Evolutionary conservation across 2,113 vertebrate species (phyloP).

Genomic region (Prinia subflava): DNA sequence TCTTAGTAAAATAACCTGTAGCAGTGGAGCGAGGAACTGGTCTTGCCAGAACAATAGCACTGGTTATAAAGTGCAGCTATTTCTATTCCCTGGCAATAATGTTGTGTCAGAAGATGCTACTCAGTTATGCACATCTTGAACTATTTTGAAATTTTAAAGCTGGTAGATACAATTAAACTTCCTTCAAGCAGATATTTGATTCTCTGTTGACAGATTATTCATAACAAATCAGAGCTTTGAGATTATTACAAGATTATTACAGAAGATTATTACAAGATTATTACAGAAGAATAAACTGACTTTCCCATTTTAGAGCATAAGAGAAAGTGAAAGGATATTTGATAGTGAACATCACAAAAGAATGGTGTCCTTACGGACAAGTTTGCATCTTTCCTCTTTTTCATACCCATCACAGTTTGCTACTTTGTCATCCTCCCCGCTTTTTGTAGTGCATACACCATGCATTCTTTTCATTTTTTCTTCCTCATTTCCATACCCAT

Average conservation of each 20-base stretch:
- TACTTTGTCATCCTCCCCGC: not conserved
- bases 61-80: not conserved
- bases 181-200: not conserved
- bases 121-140: not conserved
- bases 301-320: not conserved
- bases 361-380: not conserved
- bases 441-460: not conserved
- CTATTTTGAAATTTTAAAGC: not conserved
- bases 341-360: not conserved
- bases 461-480: not conserved
- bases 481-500: not conserved
- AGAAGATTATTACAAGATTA: not conserved
- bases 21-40: not conserved
- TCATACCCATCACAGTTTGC: not conserved
- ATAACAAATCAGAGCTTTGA: not conserved
- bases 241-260: not conserved
- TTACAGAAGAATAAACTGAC: not conserved
- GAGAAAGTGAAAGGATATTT: not conserved
- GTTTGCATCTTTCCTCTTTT: not conserved
- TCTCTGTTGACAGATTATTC: not conserved
- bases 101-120: not conserved
- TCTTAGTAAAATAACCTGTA: not conserved
- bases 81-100: not conserved
- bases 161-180: not conserved
- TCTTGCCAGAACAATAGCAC: not conserved